Evolutionary conservation across 1,140 invertebrate genomes (phyloP).

Genomic region (Drosophila nigromelanica): DNA sequence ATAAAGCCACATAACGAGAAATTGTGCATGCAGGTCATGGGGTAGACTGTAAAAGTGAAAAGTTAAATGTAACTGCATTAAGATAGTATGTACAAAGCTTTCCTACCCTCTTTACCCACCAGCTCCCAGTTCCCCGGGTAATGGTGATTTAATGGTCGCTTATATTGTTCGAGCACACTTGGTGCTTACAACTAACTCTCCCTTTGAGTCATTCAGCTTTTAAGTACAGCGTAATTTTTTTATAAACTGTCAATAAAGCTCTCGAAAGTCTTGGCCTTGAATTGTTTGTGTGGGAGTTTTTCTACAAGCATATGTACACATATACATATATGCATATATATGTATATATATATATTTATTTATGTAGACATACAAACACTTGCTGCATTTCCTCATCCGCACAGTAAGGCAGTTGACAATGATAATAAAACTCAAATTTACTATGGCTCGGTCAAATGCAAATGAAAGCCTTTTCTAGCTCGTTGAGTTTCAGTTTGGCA

Average conservation of each 20-base stretch:
- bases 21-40: not conserved
- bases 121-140: no score
- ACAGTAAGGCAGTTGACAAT: not conserved
- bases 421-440: conserved; percentile 13
- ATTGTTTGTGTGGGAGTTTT: not conserved
- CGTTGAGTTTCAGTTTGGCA: not conserved
- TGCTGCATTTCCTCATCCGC: conserved; percentile 6
- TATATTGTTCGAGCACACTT: conserved; percentile 3
- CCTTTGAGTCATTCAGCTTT: not conserved
- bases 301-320: not conserved
- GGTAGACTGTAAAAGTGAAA: not conserved
- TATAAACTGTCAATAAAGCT: conserved; percentile 11
- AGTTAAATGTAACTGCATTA: not conserved
- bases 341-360: no score
- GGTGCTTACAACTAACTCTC: not conserved
- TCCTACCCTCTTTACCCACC: not conserved
- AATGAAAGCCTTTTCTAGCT: conserved; percentile 7
- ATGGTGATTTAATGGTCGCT: conserved; percentile 7
- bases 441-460: not conserved
- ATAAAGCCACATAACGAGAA: not conserved
- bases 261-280: conserved; percentile 20
- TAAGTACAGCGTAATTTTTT: conserved; percentile 9
- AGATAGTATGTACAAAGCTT: not conserved
- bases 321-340: no score
- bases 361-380: not conserved